Conservation (phyloP, 1,140 invertebrate species). For the Coelopa frigida region DNA sequence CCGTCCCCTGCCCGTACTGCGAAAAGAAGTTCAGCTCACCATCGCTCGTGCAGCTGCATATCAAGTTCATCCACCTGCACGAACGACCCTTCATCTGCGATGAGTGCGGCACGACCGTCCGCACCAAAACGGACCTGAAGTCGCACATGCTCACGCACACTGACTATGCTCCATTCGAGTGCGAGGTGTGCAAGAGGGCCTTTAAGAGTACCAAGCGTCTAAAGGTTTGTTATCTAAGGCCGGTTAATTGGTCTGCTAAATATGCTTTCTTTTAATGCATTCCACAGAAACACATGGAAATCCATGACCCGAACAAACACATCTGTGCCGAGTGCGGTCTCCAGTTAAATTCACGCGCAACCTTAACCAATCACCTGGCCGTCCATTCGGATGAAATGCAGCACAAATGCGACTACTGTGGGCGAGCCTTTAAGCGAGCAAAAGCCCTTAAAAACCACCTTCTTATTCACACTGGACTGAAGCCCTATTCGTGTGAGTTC, state of each 20-base stretch:
- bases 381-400: slow-evolving; percentile 35
- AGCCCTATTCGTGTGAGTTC: slow-evolving; percentile 47
- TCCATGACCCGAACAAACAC: slow-evolving; percentile 35
- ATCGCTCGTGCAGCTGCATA: slow-evolving; percentile 23
- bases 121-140: slow-evolving; percentile 34
- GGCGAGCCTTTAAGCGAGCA: slow-evolving; percentile 33
- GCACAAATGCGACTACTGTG: slow-evolving; percentile 41
- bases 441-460: slow-evolving; percentile 46
- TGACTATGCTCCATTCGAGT: slow-evolving; percentile 35
- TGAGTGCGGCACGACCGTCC: slow-evolving; percentile 35
- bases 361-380: slow-evolving; percentile 40
- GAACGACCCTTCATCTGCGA: slow-evolving; percentile 36
- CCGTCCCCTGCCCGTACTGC: slow-evolving; percentile 2
- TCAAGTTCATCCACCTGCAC: slow-evolving; percentile 38
- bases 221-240: no score
- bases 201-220: slow-evolving; percentile 6
- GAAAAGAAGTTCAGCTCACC: slow-evolving; percentile 18
- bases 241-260: no score
- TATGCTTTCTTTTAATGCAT: not conserved
- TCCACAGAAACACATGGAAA: slow-evolving; percentile 23
- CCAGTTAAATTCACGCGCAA: slow-evolving; percentile 35
- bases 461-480: slow-evolving; percentile 45
- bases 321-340: slow-evolving; percentile 40
- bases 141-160: slow-evolving; percentile 42
- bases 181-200: slow-evolving; percentile 35